Base-by-base conservation (phyloP, 2,113 vertebrate species). In the Acinonyx jubatus region DNA sequence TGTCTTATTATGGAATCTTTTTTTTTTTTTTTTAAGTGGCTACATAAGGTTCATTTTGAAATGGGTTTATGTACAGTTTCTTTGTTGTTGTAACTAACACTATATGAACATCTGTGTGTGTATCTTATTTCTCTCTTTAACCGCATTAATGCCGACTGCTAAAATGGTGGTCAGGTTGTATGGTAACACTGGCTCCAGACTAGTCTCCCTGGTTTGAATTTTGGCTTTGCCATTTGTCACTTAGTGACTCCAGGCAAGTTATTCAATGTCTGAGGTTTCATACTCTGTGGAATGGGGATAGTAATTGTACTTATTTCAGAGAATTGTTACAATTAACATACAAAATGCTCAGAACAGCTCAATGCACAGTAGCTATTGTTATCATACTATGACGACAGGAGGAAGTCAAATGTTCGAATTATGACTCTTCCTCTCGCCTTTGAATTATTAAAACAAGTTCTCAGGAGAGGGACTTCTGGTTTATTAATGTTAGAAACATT, bases 401-500 rank as follows among this genome's bases (percentile, higher is more conserved):
- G 3, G 16, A 48, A 29, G 61, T 74, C n/a, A 66, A 11, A 79
- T 14, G 69, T 68, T 68, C 38, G 36, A 97, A n/a, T 78, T 38
- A 87, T 6, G 15, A 52, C 2, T 95, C 36, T 33, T 76, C 50
- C 3, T 80, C n/a, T 91, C 48, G 52, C 85, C 91, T 96, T 52
- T 74, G 14, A 84, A 93, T 96, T 91, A 85, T 73, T 73, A 94
- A 76, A 29, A 61, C 36, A 85, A 83, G 63, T 91, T 94, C 89
- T 96, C 23, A 89, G 87, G 82, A 89, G 50, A 92, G 11, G 71
- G 36, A 57, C 12, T 65, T 93, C 71, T 90, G 23, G n/a, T 31
- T 96, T 45, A 90, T 78, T 31, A 69, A 92, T 96, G 65, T 50
- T 66, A 41, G 1, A 55, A 63, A 89, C 5, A 3, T 23, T 66